Base-by-base conservation (phyloP, 2,797 vertebrate species). In the Clarias pachynema region DNA sequence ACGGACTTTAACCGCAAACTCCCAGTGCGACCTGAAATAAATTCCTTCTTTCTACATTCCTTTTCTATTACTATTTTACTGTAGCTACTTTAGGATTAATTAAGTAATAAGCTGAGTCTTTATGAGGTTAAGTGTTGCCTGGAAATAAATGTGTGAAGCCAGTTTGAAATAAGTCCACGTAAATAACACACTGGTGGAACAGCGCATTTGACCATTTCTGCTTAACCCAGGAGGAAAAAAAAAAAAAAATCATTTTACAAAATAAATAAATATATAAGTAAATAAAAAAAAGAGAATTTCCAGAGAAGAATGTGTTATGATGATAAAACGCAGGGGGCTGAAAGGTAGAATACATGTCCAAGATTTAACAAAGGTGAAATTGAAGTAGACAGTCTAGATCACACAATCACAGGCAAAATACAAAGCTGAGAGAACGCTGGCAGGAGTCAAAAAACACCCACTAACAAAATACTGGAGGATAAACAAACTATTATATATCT, bases 281-380 rank as follows among this genome's bases (percentile, higher is more conserved):
- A 53, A 53, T 6, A 59, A 60, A 22, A 37, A 24, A 12, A 15
- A 20, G 10, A 56, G 49, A 60, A 24, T 37, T 60, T 78, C 75
- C 75, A 60, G 56, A 75, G 53, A 31, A 79, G 22, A 63, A 40
- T 5, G 78, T 80, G 60, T 65, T 44, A 49, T 29, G 57, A 78
- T 15, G 34, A 65, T 65, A 29, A 80, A 80, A 80, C 0, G 60
- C 60, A 20, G 60, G 59, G 29, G 60, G 78, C 37, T 65, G 37
- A 80, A 65, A 80, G 60, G 60, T 65, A 80, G 60, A n/a, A 44
- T 65, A 31, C 60, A 80, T 65, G 60, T 80, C 37, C 78, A 29
- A 80, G 78, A 80, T 80, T 65, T 80, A 80, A 80, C 60, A 49
- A 80, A 80, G 59, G 78, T 80, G 60, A 80, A 80, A 80, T 49